Conservation (phyloP, 2,888 invertebrate genomes). For the Torymus texanus region DNA sequence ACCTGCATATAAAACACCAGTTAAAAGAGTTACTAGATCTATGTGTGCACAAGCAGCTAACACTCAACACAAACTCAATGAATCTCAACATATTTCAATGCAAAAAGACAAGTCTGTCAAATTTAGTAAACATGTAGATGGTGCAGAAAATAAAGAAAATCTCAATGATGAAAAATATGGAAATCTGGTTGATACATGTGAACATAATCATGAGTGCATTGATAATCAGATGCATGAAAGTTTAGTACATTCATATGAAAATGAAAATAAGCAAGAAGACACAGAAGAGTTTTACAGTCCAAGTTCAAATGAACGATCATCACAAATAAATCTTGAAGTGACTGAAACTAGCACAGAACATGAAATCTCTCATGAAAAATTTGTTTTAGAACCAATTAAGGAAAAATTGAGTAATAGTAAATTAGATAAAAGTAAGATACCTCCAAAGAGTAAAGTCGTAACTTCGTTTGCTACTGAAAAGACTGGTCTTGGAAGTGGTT, state of each 20-base stretch:
- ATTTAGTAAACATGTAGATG: constrained; percentile 9
- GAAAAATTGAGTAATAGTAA: background rate
- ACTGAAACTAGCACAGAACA: constrained; percentile 37
- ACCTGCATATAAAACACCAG: constrained; percentile 57
- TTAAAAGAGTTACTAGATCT: constrained; percentile 57
- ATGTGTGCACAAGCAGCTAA: constrained; percentile 47
- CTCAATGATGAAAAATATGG: constrained; percentile 1
- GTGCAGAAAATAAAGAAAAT: constrained; percentile 40
- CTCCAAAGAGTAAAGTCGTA: constrained; percentile 37
- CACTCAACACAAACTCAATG: constrained; percentile 31
- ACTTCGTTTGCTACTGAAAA: constrained; percentile 15
- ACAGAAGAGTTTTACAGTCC: constrained; percentile 7
- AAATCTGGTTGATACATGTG: too few relatives aligned
- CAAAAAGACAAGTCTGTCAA: constrained; percentile 1
- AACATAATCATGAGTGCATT: background rate
- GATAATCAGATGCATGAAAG: background rate
- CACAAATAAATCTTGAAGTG: constrained; percentile 46
- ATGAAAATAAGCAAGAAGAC: background rate
- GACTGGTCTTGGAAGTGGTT: constrained; percentile 11
- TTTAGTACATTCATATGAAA: too few relatives aligned
- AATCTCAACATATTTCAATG: constrained; percentile 34
- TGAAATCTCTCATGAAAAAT: constrained; percentile 48
- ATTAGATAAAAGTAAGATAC: background rate
- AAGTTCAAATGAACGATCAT: constrained; percentile 29
- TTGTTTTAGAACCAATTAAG: constrained; percentile 11